phyloP scores from a whole-genome alignment of 2,797 vertebrate genomes.

The Pampus argenteus region DNA sequence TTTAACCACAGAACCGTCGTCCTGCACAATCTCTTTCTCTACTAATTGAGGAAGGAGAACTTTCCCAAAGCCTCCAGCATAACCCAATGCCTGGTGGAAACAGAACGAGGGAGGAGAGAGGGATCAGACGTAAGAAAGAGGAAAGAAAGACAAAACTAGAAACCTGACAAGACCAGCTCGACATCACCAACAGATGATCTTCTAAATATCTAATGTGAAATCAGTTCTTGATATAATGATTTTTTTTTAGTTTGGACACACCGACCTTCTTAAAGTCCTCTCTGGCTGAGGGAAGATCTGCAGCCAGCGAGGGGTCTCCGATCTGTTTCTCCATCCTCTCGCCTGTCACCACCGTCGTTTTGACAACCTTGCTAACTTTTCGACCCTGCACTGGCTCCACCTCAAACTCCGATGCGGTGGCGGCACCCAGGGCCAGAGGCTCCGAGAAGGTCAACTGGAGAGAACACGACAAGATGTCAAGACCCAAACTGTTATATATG shows the following conservation, averaged over 20 bases:
- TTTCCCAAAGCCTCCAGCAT: slow-evolving; percentile 88
- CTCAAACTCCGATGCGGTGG: slow-evolving; percentile 89
- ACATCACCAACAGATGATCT: background rate
- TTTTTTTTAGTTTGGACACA: background rate
- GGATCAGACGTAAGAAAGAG: slow-evolving; percentile 39
- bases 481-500: background rate
- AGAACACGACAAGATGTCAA: background rate
- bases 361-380: slow-evolving; percentile 97
- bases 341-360: slow-evolving; percentile 92
- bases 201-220: background rate
- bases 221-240: background rate
- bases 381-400: slow-evolving; percentile 91
- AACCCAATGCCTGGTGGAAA: slow-evolving; percentile 90
- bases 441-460: slow-evolving; percentile 90
- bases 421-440: slow-evolving; percentile 73
- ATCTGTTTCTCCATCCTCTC: slow-evolving; percentile 92
- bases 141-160: background rate
- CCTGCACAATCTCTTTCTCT: slow-evolving; percentile 89
- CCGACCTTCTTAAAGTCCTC: slow-evolving; percentile 96
- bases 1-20: slow-evolving; percentile 95
- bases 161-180: slow-evolving; percentile 9
- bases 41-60: slow-evolving; percentile 90
- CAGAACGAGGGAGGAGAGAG: slow-evolving; percentile 34
- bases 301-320: slow-evolving; percentile 90
- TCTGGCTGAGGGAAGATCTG: slow-evolving; percentile 94